A percentile compares a stretch with the other conserved stretches of the same genome.
Evolutionary conservation across 1,140 invertebrate genomes (phyloP).

Genomic region (Drosophila parvula): DNA sequence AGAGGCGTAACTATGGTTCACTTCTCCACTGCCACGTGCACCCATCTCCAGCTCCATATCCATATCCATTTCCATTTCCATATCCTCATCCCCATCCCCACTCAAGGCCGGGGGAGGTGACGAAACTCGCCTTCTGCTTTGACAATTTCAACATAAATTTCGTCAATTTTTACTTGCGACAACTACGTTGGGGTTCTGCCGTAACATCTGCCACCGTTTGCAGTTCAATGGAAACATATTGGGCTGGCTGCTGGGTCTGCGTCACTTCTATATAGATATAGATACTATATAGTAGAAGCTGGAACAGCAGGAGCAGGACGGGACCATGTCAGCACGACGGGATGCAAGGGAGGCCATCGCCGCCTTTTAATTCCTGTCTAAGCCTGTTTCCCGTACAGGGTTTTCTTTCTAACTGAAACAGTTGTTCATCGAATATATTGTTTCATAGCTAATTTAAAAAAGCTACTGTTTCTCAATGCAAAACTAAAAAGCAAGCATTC

Average conservation of each 20-base stretch:
- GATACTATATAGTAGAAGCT: conserved; percentile 6
- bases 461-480: no score
- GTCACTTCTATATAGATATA: conserved; percentile 27
- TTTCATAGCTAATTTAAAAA: neutral
- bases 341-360: conserved; percentile 35
- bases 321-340: conserved; percentile 50
- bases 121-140: conserved; percentile 58
- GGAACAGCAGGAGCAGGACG: conserved; percentile 25
- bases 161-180: conserved; percentile 73
- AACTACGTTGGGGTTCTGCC: conserved; percentile 55
- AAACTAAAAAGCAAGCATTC: no score
- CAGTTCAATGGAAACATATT: conserved; percentile 77
- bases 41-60: neutral
- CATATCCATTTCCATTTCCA: conserved; percentile 9
- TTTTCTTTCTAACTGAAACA: neutral
- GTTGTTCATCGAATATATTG: neutral
- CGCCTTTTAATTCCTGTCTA: conserved; percentile 46
- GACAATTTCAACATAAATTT: conserved; percentile 76
- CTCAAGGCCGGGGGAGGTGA: conserved; percentile 13
- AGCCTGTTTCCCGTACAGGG: conserved; percentile 33
- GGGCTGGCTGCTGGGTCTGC: conserved; percentile 30
- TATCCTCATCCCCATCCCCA: conserved; percentile 1
- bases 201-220: conserved; percentile 63
- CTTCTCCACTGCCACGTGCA: conserved; percentile 36
- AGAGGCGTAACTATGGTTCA: conserved; percentile 19